These are phyloP conservation scores for Lordiphosa fenestrarum DNA, from an alignment of 2,888 invertebrate species.

Conservation along the genomic window DNA sequence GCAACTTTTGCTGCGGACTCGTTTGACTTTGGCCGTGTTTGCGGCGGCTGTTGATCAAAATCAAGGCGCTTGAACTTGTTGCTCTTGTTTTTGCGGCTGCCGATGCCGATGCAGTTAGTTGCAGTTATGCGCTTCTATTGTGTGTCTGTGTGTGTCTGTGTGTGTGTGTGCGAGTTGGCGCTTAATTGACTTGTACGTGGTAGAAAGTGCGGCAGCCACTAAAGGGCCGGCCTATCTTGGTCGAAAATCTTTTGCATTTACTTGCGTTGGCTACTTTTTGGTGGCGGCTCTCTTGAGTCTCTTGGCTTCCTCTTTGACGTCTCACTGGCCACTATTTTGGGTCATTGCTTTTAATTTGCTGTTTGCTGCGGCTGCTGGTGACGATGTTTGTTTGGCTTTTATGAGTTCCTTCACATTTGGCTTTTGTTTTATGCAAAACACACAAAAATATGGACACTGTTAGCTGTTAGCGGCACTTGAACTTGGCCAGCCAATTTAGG, in stretches of 20 bases:
- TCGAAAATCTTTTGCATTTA: slow-evolving; percentile 60
- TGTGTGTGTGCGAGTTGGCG: slow-evolving; percentile 25
- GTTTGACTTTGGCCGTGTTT: slow-evolving; percentile 68
- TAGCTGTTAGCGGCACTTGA: slow-evolving; percentile 29
- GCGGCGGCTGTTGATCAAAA: slow-evolving; percentile 7
- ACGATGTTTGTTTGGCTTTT: slow-evolving; percentile 40
- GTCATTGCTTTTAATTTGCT: slow-evolving; percentile 60
- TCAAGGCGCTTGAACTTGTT: slow-evolving; percentile 73
- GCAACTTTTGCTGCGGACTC: slow-evolving; percentile 72
- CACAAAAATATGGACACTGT: slow-evolving; percentile 34
- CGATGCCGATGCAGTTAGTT: slow-evolving; percentile 61
- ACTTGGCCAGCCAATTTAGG: slow-evolving; percentile 36
- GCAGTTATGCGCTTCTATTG: slow-evolving; percentile 68
- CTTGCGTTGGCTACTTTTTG: slow-evolving; percentile 33
- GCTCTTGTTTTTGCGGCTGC: slow-evolving; percentile 58
- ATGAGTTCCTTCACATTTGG: slow-evolving; percentile 70
- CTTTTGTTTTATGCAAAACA: slow-evolving; percentile 44
- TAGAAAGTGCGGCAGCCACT: slow-evolving; percentile 67
- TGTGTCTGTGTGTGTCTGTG: slow-evolving; percentile 18
- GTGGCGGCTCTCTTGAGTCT: slow-evolving; percentile 12
- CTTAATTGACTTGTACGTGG: slow-evolving; percentile 74
- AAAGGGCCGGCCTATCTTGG: slow-evolving; percentile 40
- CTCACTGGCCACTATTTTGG: slow-evolving; percentile 45
- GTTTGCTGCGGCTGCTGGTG: slow-evolving; percentile 20
- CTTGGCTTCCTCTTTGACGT: slow-evolving; percentile 20